Percentiles rank a stretch among this genome's conserved stretches.
phyloP scores from a whole-genome alignment of 2,888 invertebrate species.

The Trissolcus brochymenae region DNA sequence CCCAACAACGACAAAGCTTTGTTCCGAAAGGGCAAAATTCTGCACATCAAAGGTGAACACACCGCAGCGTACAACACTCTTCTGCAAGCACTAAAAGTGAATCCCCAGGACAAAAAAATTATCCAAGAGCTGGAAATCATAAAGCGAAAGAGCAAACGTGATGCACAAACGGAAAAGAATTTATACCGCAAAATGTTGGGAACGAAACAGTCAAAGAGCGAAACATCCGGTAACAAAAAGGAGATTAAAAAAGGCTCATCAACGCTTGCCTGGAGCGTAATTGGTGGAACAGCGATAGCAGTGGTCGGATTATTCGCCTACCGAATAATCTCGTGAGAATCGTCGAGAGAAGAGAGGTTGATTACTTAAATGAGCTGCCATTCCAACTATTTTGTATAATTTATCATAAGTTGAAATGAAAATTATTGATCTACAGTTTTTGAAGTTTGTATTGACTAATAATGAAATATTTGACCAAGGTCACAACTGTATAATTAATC shows the following conservation, averaged over 20 bases:
- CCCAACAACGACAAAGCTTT: constrained; percentile 94
- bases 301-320: constrained; percentile 86
- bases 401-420: constrained; percentile 7
- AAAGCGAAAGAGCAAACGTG: constrained; percentile 79
- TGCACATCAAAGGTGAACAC: constrained; percentile 83
- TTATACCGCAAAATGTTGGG: constrained; percentile 84
- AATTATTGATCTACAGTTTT: not conserved
- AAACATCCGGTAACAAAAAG: constrained; percentile 18
- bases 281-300: constrained; percentile 82
- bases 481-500: constrained; percentile 3
- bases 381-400: constrained; percentile 42
- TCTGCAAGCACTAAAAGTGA: constrained; percentile 80
- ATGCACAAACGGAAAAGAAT: constrained; percentile 80
- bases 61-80: constrained; percentile 83
- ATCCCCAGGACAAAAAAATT: constrained; percentile 81
- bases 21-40: constrained; percentile 88
- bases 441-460: not conserved
- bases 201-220: constrained; percentile 48
- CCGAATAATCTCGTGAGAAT: constrained; percentile 78
- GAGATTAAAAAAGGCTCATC: constrained; percentile 64
- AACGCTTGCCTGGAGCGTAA: constrained; percentile 82
- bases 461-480: not conserved
- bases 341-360: constrained; percentile 10
- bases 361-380: constrained; percentile 27
- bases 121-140: constrained; percentile 79